Base-by-base conservation (phyloP, 2,888 invertebrate genomes). In the Steinernema scapterisci region DNA sequence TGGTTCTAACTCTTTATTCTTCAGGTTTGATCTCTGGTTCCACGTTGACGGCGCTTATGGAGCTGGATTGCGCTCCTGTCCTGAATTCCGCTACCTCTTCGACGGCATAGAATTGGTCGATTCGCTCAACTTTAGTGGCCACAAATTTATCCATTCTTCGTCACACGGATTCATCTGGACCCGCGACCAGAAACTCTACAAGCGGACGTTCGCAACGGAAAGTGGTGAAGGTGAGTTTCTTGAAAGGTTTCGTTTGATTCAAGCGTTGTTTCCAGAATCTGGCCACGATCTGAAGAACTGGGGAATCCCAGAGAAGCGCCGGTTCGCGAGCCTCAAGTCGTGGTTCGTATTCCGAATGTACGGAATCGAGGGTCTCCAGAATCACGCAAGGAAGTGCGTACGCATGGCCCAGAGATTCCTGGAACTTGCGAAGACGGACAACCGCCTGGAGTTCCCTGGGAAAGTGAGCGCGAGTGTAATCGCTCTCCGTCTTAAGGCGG, bases 1-100 rank as follows among this genome's bases (percentile, higher is more conserved):
- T n/a, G n/a, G n/a, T n/a, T n/a, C n/a, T n/a, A n/a, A n/a, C n/a
- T n/a, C n/a, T n/a, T n/a, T n/a, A n/a, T n/a, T n/a, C 51, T 51
- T 54, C 25, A 54, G 54, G 16, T 54, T 25, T 16, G 31, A 16
- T n/a, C 27, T 63, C 25, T 63, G 63, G 63, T 63, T 63, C 63
- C 63, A 63, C 19, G 63, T 63, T 9, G 81, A 81, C 72, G 97
- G 94, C 0, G 97, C 97, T 0, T 97, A 97, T 88, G 97, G 96
- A 0, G 97, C 97, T 23, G 93, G 93, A 87, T 92, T 96, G 5
- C 94, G 97, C 89, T 93, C 97, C 79, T 97, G 97, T 86, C 95
- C 95, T 0, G 97, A 99, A 89, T 91, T 95, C 84, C 94, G 95
- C 86, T 91, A 93, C 81, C 88, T 93, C 11, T 91, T 93, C 89